Evolutionary conservation across 2,888 invertebrate genomes (phyloP), one percentile per base, ranked within the genome.

Genomic region (Cephus pygmeus): DNA sequence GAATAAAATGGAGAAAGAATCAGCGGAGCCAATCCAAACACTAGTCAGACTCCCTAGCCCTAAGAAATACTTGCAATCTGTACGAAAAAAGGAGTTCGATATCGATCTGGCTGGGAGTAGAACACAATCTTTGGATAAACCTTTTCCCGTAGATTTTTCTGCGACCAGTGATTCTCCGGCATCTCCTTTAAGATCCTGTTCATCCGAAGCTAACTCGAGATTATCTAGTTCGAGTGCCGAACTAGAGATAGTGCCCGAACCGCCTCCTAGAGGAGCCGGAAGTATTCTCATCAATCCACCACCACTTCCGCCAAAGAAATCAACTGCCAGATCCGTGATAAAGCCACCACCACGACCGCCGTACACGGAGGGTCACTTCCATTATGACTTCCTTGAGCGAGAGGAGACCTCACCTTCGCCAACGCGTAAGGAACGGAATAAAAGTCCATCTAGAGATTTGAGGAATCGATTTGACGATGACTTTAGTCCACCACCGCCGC

Each of bases 301-400:
- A 1, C 96, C 96, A 4, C 91, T 96, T 89, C 93, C 96, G 33
- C 96, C 96, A 23, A 96, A 95, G 88, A 95, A 95, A 83, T 94
- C 94, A 84, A 92, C 93, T 73, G 93, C 92, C 76, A 94, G 94
- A 81, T 92, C 93, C 74, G 90, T 92, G 1, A 92, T 93, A 34
- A 94, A 95, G 73, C 95, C 95, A n/a, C 95, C 95, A 0, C 94
- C 94, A 0, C 89, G 93, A 75, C 95, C 95, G 1, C 94, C 94
- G 0, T 93, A 94, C 83, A 93, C 92, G 1, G 93, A 93, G 15
- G 88, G 88, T 33, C 92, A 93, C 73, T 91, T 92, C 33, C 92
- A 93, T 73, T 94, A 94, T 85, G 93, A 94, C 87, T 93, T 93
- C 87, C 91, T 93, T 81, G 92, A 93, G 83, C 89, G 92, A 83